Evolutionary conservation across 2,888 invertebrate species (phyloP).

Genomic region (Anthophora plumipes): DNA sequence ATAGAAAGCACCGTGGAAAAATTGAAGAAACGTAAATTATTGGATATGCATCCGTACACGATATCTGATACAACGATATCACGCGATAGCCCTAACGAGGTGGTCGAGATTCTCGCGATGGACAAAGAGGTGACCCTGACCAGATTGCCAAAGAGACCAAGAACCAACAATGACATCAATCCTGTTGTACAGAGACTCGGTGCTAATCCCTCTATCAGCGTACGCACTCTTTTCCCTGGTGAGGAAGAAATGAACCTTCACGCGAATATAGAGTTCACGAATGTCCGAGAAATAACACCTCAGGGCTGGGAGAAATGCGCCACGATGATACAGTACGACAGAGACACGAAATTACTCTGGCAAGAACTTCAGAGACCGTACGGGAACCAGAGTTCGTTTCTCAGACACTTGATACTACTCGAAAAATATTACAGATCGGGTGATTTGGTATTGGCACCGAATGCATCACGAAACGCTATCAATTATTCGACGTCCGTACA

Average conservation of each 20-base stretch:
- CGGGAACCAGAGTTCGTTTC: slow-evolving; percentile 94
- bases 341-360: slow-evolving; percentile 93
- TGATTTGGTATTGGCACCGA: slow-evolving; percentile 90
- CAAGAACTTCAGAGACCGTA: slow-evolving; percentile 93
- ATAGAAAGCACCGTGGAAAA: slow-evolving; percentile 82
- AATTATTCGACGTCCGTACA: slow-evolving; percentile 93
- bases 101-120: slow-evolving; percentile 84
- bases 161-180: slow-evolving; percentile 86
- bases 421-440: slow-evolving; percentile 94
- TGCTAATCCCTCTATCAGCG: slow-evolving; percentile 93
- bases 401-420: slow-evolving; percentile 91
- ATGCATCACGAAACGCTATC: slow-evolving; percentile 90
- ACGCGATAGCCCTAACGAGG: slow-evolving; percentile 73
- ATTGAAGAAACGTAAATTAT: slow-evolving; percentile 81
- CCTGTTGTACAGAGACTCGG: slow-evolving; percentile 89
- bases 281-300: slow-evolving; percentile 90
- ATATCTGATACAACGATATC: slow-evolving; percentile 55
- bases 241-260: slow-evolving; percentile 93
- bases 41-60: slow-evolving; percentile 76
- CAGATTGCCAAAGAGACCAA: slow-evolving; percentile 84
- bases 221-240: slow-evolving; percentile 92
- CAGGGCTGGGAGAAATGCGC: slow-evolving; percentile 94
- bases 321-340: slow-evolving; percentile 92
- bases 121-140: slow-evolving; percentile 88
- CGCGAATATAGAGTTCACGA: slow-evolving; percentile 91